Evolutionary conservation across 2,797 vertebrate genomes (phyloP).

Genomic region (Telmatherina bonti): DNA sequence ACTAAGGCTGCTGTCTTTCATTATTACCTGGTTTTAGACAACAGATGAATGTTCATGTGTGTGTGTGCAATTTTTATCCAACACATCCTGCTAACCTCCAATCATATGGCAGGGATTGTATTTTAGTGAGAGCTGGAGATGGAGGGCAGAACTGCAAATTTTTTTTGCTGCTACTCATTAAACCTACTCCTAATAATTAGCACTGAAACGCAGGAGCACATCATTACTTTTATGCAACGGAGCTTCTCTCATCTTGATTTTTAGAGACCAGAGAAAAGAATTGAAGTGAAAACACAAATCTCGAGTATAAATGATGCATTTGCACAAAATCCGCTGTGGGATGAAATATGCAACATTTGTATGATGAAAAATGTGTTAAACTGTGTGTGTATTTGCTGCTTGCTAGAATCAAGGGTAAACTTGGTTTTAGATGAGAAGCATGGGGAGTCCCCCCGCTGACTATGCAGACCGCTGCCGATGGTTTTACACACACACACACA

Average conservation of each 20-base stretch:
- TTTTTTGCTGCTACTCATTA: neutral
- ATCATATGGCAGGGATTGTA: neutral
- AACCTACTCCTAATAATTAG: neutral
- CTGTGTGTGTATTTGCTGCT: constrained; percentile 32
- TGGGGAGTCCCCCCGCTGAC: constrained; percentile 39
- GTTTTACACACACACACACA: constrained; percentile 22
- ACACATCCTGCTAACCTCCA: neutral
- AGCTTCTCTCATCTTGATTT: constrained; percentile 2
- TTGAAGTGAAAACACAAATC: neutral
- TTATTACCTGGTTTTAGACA: no score
- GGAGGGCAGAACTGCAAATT: neutral
- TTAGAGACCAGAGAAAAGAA: neutral
- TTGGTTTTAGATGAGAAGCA: constrained; percentile 36
- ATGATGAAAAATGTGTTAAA: neutral
- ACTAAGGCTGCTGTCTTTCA: no score
- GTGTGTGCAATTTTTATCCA: neutral
- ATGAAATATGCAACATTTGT: neutral
- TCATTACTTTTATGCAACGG: neutral
- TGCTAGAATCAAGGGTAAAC: constrained; percentile 24
- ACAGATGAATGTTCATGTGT: neutral
- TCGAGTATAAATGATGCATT: neutral
- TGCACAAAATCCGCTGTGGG: neutral
- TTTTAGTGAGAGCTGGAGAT: neutral
- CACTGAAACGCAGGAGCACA: neutral
- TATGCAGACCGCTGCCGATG: constrained; percentile 25